Conservation (phyloP, 1,140 invertebrate genomes). For the Sitobion miscanthi region DNA sequence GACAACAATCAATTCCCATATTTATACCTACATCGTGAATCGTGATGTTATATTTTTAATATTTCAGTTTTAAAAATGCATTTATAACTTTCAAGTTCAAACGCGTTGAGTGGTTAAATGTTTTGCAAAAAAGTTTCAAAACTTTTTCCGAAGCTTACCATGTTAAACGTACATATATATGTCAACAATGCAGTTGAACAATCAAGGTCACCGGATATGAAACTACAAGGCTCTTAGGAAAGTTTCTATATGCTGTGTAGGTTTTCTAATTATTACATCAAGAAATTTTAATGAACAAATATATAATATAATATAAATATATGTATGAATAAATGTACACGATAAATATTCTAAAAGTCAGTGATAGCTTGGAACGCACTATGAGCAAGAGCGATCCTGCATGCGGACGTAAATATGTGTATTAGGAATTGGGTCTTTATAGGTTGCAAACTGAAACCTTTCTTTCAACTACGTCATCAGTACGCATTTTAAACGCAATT, state of each 20-base stretch:
- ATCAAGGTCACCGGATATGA: constrained; percentile 25
- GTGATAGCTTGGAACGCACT: background rate
- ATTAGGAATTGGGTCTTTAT: background rate
- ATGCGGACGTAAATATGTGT: background rate
- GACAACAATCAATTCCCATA: background rate
- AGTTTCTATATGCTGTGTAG: background rate
- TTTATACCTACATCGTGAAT: too few species aligned
- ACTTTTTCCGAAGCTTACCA: background rate
- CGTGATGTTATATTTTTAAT: background rate
- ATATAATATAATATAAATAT: background rate
- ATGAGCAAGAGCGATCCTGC: background rate
- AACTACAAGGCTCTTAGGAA: constrained; percentile 23
- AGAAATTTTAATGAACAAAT: constrained; percentile 12
- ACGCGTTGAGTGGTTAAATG: background rate
- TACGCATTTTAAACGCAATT: background rate
- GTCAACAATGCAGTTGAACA: background rate
- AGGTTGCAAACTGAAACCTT: background rate
- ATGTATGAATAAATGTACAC: background rate
- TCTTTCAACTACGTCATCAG: background rate
- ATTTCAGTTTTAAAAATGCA: background rate
- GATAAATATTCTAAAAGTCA: background rate
- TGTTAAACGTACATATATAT: background rate
- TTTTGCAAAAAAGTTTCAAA: background rate
- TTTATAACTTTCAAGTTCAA: constrained; percentile 23
- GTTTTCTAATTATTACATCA: constrained; percentile 26